A percentile compares a stretch with the other conserved stretches of the same genome.
These are phyloP conservation scores for Aurelia aurita DNA, from an alignment of 30 jellyfish, hydroid and myxozoan species.

Conservation along the genomic window DNA sequence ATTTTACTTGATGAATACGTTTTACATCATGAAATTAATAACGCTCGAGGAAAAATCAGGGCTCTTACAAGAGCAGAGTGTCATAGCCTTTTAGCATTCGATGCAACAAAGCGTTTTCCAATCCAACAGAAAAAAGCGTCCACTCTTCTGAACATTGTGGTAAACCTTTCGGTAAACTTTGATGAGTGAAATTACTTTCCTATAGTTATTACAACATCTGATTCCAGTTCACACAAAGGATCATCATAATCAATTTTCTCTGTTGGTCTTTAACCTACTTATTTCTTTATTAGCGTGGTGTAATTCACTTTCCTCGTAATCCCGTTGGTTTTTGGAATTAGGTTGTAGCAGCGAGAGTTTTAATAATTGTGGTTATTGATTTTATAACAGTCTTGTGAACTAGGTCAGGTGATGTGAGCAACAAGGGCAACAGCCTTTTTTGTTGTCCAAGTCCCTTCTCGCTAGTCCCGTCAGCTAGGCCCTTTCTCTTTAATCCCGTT, in stretches of 20 bases:
- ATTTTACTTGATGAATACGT: too few species aligned
- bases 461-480: too few species aligned
- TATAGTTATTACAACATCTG: background rate
- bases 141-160: background rate
- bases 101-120: too few species aligned
- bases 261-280: background rate
- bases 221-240: background rate
- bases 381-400: constrained; percentile 1
- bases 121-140: too few species aligned
- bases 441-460: too few species aligned
- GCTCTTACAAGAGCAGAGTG: too few species aligned
- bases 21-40: too few species aligned
- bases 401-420: background rate
- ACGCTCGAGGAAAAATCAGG: too few species aligned
- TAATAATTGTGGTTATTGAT: background rate
- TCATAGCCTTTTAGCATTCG: too few species aligned
- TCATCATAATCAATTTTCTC: background rate
- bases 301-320: constrained; percentile 1
- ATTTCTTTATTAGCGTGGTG: constrained; percentile 12
- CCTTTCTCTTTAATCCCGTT: background rate
- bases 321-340: constrained; percentile 15
- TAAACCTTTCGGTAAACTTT: background rate
- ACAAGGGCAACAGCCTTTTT: too few species aligned
- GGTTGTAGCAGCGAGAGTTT: constrained; percentile 2
- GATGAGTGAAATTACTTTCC: background rate